phyloP scores from a whole-genome alignment of 2,113 vertebrate species.

The Epinephelus cyanopodus region DNA sequence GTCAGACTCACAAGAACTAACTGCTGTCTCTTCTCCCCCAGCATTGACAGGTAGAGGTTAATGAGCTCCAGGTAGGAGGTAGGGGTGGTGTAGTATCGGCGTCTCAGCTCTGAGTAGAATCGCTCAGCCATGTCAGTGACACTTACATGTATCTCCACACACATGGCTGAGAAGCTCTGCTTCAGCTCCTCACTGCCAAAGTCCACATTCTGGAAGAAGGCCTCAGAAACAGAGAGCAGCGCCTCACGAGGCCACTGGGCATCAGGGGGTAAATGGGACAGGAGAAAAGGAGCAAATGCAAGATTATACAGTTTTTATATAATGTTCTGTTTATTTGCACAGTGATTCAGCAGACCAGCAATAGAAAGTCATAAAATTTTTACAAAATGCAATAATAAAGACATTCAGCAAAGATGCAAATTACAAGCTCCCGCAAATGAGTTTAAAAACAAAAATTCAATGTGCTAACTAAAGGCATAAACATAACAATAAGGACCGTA shows the following conservation, averaged over 20 bases:
- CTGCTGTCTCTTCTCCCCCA: conserved; percentile 85
- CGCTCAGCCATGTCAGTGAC: conserved; percentile 87
- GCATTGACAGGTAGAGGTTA: conserved; percentile 89
- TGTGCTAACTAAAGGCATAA: background rate
- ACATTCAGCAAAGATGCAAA: conserved; percentile 2
- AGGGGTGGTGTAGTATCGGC: conserved; percentile 89
- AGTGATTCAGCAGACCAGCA: background rate
- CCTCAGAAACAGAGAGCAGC: conserved; percentile 87
- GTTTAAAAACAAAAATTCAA: background rate
- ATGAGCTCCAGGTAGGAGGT: conserved; percentile 93
- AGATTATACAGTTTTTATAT: background rate
- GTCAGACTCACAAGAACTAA: conserved; percentile 80
- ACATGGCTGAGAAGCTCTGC: conserved; percentile 87
- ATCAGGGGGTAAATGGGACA: background rate
- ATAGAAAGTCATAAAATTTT: background rate
- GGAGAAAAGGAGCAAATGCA: background rate
- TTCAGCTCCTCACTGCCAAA: conserved; percentile 85
- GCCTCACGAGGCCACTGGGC: conserved; percentile 89
- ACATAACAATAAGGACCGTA: background rate
- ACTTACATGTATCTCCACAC: conserved; percentile 88
- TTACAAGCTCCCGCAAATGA: background rate
- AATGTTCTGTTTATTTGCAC: background rate
- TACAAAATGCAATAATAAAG: background rate
- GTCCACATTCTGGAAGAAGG: conserved; percentile 86
- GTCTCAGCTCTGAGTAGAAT: conserved; percentile 87